phyloP scores from a whole-genome alignment of 2,888 invertebrate species.

The Lasioglossum lativentre region DNA sequence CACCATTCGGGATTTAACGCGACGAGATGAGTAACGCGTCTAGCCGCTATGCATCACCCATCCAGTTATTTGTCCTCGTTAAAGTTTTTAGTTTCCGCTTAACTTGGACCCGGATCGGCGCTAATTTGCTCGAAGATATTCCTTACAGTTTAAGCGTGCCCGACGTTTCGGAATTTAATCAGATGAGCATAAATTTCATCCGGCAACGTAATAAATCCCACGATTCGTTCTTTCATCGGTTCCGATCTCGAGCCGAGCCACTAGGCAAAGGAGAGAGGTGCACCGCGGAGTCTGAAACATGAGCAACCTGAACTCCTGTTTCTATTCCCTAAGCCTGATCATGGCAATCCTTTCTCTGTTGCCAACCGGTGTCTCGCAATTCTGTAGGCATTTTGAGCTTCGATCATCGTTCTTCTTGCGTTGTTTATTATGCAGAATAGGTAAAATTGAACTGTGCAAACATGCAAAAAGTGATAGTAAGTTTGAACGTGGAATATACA shows the following conservation, averaged over 20 bases:
- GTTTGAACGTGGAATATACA: too few relatives aligned
- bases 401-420: not conserved
- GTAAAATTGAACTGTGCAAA: too few relatives aligned
- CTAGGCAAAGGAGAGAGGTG: conserved; percentile 34
- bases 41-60: conserved; percentile 60
- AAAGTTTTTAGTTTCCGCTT: conserved; percentile 70
- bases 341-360: conserved; percentile 6
- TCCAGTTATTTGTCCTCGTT: conserved; percentile 73
- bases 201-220: conserved; percentile 66
- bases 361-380: not conserved
- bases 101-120: conserved; percentile 56
- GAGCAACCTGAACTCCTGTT: conserved; percentile 54
- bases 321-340: conserved; percentile 21
- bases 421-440: too few relatives aligned
- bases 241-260: conserved; percentile 55
- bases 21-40: conserved; percentile 66
- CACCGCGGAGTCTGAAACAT: conserved; percentile 47
- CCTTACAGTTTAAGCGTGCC: conserved; percentile 51
- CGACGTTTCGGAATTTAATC: conserved; percentile 71
- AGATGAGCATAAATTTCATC: conserved; percentile 72
- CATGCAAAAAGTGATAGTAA: too few relatives aligned
- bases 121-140: conserved; percentile 69
- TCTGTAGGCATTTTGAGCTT: not conserved
- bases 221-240: conserved; percentile 69
- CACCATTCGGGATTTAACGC: conserved; percentile 55